Evolutionary conservation across 2,888 invertebrate species (phyloP).

Genomic region (Agrochola circellaris): DNA sequence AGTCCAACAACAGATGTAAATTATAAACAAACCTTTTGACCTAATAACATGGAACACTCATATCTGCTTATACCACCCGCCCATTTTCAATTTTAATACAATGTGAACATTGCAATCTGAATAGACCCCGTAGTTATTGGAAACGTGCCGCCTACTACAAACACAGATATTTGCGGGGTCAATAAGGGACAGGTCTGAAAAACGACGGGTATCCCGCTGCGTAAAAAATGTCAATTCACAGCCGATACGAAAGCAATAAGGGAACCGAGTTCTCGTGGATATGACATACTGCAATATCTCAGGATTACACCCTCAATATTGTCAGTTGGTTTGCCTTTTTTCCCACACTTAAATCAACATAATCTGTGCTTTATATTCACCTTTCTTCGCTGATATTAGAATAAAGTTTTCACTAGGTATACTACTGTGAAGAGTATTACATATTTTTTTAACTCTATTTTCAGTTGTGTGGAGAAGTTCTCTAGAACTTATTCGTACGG

Average conservation of each 20-base stretch:
- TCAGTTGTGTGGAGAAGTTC: slow-evolving; percentile 87
- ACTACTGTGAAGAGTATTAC: slow-evolving; percentile 44
- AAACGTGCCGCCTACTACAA: slow-evolving; percentile 68
- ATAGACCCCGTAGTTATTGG: slow-evolving; percentile 58
- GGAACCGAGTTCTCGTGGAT: slow-evolving; percentile 74
- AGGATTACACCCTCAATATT: slow-evolving; percentile 88
- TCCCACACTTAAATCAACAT: slow-evolving; percentile 82
- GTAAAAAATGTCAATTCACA: slow-evolving; percentile 72
- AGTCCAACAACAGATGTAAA: not conserved
- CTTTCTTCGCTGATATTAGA: slow-evolving; percentile 68
- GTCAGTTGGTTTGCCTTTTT: slow-evolving; percentile 82
- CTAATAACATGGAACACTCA: slow-evolving; percentile 20
- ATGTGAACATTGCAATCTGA: slow-evolving; percentile 42
- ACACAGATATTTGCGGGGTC: slow-evolving; percentile 65
- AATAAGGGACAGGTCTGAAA: slow-evolving; percentile 65
- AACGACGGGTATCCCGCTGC: slow-evolving; percentile 63
- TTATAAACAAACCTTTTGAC: slow-evolving; percentile 23
- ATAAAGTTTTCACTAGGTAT: slow-evolving; percentile 69
- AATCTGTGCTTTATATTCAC: slow-evolving; percentile 82
- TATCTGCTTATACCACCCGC: slow-evolving; percentile 28
- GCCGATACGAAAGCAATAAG: slow-evolving; percentile 80
- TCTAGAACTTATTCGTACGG: slow-evolving; percentile 86
- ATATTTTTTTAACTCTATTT: slow-evolving; percentile 46
- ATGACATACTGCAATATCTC: slow-evolving; percentile 85
- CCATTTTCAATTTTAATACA: slow-evolving; percentile 60